phyloP scores from a whole-genome alignment of 1,140 invertebrate species.

The Plectrocnemia conspersa region DNA sequence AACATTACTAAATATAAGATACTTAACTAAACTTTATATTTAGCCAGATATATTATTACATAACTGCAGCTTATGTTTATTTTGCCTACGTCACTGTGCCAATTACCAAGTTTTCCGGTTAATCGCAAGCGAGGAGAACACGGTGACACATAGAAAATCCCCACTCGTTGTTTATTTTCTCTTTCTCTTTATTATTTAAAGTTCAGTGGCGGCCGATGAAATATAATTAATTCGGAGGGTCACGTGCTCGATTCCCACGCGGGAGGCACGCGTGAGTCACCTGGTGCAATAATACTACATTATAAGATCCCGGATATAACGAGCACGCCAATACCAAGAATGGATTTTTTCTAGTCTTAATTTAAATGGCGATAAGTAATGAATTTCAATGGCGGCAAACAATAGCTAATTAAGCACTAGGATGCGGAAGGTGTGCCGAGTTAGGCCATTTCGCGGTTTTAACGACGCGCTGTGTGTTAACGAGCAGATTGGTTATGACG shows the following conservation, averaged over 20 bases:
- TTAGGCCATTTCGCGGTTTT: background rate
- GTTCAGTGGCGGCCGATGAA: conserved; percentile 1
- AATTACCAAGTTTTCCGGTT: too few species aligned
- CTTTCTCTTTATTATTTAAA: background rate
- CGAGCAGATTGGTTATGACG: too few species aligned
- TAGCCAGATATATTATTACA: too few species aligned
- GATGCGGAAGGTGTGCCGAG: conserved; percentile 1
- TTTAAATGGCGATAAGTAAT: background rate
- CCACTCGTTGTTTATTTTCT: background rate
- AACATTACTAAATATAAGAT: too few species aligned
- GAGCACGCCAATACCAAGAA: conserved; percentile 11
- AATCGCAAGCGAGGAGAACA: too few species aligned
- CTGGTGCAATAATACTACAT: too few species aligned
- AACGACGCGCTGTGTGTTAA: too few species aligned
- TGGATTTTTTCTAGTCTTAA: conserved; percentile 1
- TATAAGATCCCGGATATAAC: conserved; percentile 1
- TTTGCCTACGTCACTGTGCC: too few species aligned
- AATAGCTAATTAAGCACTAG: conserved; percentile 1
- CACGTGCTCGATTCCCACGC: conserved; percentile 17
- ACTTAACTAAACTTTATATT: too few species aligned
- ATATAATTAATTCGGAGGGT: conserved; percentile 13
- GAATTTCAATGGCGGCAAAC: background rate
- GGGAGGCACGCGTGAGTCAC: background rate
- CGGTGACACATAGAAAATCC: too few species aligned
- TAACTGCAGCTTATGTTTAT: too few species aligned